Percentiles rank a stretch among this genome's conserved stretches.
Evolutionary conservation across 2,888 invertebrate genomes (phyloP).

Genomic region (Aphrophora alni): DNA sequence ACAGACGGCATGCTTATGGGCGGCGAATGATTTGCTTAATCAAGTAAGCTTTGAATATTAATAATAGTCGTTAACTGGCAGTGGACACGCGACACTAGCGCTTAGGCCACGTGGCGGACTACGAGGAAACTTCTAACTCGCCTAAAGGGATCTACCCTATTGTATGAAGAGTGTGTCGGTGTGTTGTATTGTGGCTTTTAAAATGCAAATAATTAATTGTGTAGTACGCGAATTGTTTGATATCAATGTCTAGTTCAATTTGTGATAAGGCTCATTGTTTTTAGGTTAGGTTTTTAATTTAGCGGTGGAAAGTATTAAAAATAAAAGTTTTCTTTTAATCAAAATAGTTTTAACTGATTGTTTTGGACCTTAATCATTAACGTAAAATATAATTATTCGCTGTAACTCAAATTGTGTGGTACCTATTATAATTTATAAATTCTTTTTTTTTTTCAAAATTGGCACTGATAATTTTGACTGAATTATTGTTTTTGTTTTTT

Average conservation of each 20-base stretch:
- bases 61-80: constrained; percentile 2
- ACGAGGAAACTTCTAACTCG: neutral
- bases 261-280: neutral
- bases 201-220: constrained; percentile 37
- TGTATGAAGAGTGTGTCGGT: constrained; percentile 28
- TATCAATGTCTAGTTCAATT: constrained; percentile 33
- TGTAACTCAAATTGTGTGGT: too few species aligned
- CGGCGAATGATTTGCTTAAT: neutral
- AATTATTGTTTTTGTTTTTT: too few species aligned
- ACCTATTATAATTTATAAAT: too few species aligned
- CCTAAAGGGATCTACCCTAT: neutral
- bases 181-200: constrained; percentile 38
- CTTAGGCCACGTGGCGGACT: neutral
- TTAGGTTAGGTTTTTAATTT: neutral
- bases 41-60: constrained; percentile 2
- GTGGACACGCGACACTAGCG: neutral
- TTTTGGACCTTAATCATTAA: too few species aligned
- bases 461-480: too few species aligned
- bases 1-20: too few species aligned
- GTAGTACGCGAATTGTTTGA: constrained; percentile 29
- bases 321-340: too few species aligned
- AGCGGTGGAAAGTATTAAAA: too few species aligned
- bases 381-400: too few species aligned
- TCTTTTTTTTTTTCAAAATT: too few species aligned
- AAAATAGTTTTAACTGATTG: too few species aligned